These are phyloP conservation scores for Hemitrygon akajei DNA, from an alignment of 2,797 vertebrate species.

Conservation along the genomic window DNA sequence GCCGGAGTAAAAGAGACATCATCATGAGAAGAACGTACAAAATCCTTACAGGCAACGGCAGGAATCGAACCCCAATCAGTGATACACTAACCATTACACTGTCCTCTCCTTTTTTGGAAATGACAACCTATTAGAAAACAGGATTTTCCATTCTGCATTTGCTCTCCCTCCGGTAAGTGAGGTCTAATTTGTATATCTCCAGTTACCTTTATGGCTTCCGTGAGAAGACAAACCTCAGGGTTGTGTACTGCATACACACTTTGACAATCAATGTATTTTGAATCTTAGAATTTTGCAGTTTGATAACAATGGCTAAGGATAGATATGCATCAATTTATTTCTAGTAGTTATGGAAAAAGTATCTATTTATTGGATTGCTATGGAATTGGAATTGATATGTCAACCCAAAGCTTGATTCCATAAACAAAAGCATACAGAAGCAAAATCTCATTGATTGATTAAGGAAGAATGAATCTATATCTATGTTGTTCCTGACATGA, in stretches of 20 bases:
- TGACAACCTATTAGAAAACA: background rate
- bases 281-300: too few species aligned
- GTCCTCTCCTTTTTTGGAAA: background rate
- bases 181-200: background rate
- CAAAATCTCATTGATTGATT: background rate
- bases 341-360: background rate
- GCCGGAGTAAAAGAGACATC: too few species aligned
- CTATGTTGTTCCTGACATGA: background rate
- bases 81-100: too few species aligned
- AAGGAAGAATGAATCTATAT: background rate
- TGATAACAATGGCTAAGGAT: background rate
- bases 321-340: background rate
- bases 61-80: too few species aligned
- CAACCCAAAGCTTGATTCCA: background rate
- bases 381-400: background rate
- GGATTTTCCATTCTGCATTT: background rate
- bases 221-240: too few species aligned
- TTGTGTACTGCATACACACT: too few species aligned
- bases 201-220: background rate
- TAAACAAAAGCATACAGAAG: background rate
- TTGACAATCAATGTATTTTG: too few species aligned
- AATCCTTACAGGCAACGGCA: too few species aligned
- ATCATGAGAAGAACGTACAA: too few species aligned
- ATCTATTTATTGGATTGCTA: background rate
- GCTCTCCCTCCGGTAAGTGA: background rate